Base-by-base conservation (phyloP, 1,140 invertebrate species). In the Ceratina calcarata region DNA sequence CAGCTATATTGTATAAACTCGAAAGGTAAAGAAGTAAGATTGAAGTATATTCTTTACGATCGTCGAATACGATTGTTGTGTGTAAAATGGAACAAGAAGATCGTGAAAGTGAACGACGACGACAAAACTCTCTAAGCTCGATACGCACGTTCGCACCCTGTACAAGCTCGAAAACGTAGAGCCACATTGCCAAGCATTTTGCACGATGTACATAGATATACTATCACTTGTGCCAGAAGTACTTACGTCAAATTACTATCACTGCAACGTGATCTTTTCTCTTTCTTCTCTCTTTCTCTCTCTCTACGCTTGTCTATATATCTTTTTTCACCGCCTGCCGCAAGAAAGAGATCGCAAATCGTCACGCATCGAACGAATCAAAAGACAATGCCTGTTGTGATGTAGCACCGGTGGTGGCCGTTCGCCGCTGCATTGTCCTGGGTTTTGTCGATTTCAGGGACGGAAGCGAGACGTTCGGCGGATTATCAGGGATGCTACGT, bases 371-470 rank as follows among this genome's bases (percentile, higher is more conserved):
- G 27, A 80, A 68, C 53, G 45, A 75, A 60, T 72, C 32, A 78
- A 64, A 64, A 20, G n/a, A n/a, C 62, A 74, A 74, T 45, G 78
- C n/a, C 27, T 68, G 15, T n/a, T 69, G 13, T 74, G 32, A 45
- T 80, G 20, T 60, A 62, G 3, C 13, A 61, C 32, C 18, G 68
- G 64, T 64, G 49, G 72, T 69, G 65, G 74, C 1, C 72, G 37
- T 81, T 79, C 80, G 80, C 80, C 78, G 85, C 78, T 86, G 89
- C 90, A 91, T 90, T 91, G 89, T 91, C 78, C 88, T 92, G 88
- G 91, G 88, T 92, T 91, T 90, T 93, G 88, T 92, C 89, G 84
- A 89, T 92, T 93, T 88, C 92, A 93, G 92, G 88, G 92, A 93
- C 71, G 82, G 67, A 81, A 87, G 87, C 75, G 92, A 92, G 71